A percentile compares a stretch with the other conserved stretches of the same genome.
phyloP scores from a whole-genome alignment of 2,888 invertebrate genomes.

The Cephus spinipes region DNA sequence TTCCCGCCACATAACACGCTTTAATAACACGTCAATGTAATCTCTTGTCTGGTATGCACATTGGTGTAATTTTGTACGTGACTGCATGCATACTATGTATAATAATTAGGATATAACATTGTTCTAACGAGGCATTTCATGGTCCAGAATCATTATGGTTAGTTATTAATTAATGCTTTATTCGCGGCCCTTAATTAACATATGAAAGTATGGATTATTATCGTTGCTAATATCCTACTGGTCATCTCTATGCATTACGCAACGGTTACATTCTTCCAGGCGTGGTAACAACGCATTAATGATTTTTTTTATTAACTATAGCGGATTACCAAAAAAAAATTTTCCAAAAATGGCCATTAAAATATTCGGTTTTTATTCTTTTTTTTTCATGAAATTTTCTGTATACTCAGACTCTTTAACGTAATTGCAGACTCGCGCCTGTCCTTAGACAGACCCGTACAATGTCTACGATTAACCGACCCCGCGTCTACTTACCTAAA shows the following conservation, averaged over 20 bases:
- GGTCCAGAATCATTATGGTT: conserved; percentile 32
- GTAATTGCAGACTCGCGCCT: not conserved
- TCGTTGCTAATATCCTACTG: not conserved
- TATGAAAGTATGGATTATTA: conserved; percentile 23
- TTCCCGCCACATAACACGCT: conserved; percentile 19
- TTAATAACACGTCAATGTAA: conserved; percentile 27
- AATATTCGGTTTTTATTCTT: too few relatives aligned
- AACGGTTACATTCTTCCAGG: not conserved
- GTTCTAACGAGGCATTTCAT: conserved; percentile 36
- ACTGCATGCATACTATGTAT: conserved; percentile 17
- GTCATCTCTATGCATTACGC: not conserved
- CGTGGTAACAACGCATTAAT: not conserved
- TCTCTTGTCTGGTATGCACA: conserved; percentile 13
- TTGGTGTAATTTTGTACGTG: conserved; percentile 29
- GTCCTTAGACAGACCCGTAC: not conserved
- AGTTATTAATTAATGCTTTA: conserved; percentile 40
- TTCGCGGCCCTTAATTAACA: conserved; percentile 26
- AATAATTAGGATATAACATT: conserved; percentile 34
- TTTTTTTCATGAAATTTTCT: not conserved
- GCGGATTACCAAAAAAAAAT: not conserved
- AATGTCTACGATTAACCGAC: not conserved
- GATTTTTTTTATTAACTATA: not conserved
- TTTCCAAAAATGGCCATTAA: not conserved
- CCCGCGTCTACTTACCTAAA: not conserved
- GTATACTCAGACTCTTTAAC: not conserved